Percentiles rank a stretch among this genome's conserved stretches.
Evolutionary conservation across 1,140 invertebrate species (phyloP).

Genomic region (Euwallacea similis): DNA sequence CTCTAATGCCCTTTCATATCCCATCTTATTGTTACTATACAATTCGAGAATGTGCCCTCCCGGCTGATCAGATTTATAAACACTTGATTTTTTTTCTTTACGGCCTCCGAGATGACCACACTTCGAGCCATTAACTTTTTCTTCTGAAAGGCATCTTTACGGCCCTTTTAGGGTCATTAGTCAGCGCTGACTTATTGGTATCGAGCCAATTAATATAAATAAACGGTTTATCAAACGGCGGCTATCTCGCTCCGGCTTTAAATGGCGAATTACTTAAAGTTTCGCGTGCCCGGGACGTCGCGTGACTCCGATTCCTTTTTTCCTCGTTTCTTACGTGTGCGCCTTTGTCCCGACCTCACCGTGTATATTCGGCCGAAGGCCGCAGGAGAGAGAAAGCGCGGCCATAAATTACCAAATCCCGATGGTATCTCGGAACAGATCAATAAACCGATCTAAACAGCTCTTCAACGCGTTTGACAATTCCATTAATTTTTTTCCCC

Average conservation of each 20-base stretch:
- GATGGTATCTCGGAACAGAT: no score
- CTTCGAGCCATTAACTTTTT: no score
- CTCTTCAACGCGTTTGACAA: not conserved
- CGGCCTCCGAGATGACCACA: no score
- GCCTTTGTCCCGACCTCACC: not conserved
- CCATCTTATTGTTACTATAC: no score
- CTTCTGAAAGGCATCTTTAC: constrained; percentile 2
- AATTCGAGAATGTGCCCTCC: no score
- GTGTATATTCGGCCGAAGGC: not conserved
- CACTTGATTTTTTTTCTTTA: no score
- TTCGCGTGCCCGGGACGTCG: constrained; percentile 3
- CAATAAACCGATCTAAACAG: not conserved
- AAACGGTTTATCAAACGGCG: constrained; percentile 31
- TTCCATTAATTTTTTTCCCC: not conserved
- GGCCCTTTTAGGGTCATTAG: constrained; percentile 19
- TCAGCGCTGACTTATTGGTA: constrained; percentile 22
- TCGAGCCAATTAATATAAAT: constrained; percentile 34
- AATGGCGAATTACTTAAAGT: not conserved
- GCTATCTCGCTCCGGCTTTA: not conserved
- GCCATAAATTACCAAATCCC: no score
- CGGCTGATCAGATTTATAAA: no score
- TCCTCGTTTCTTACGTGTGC: not conserved
- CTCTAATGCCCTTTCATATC: no score
- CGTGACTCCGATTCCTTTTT: constrained; percentile 4
- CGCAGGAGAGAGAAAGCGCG: no score